Evolutionary conservation across 2,888 invertebrate species (phyloP).

Genomic region (Pocota personata): DNA sequence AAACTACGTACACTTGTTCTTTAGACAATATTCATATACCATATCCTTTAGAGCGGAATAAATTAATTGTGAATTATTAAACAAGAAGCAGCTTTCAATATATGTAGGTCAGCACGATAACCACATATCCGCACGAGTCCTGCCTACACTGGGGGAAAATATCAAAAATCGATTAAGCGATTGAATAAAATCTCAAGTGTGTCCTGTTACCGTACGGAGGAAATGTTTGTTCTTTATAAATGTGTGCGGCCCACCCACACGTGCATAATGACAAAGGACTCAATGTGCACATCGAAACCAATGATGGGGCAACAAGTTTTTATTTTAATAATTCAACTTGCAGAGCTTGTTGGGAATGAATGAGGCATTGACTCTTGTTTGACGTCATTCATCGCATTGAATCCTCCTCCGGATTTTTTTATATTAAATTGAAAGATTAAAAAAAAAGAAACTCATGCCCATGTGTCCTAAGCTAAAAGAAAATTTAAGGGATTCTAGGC

Average conservation of each 20-base stretch:
- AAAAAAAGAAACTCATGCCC: neutral
- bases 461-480: no score
- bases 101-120: slow-evolving; percentile 40
- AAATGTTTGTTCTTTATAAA: neutral
- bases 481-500: no score
- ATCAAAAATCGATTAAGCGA: slow-evolving; percentile 53
- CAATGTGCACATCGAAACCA: neutral
- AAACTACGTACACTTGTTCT: neutral
- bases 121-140: slow-evolving; percentile 11
- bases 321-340: neutral
- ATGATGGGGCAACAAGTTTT: neutral
- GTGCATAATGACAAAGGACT: neutral
- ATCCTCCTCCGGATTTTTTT: neutral
- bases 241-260: neutral
- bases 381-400: neutral
- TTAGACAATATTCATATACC: neutral
- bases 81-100: slow-evolving; percentile 40
- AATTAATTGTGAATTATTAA: slow-evolving; percentile 60
- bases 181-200: slow-evolving; percentile 18
- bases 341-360: neutral
- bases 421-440: no score
- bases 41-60: slow-evolving; percentile 15
- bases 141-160: slow-evolving; percentile 20
- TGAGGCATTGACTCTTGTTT: neutral
- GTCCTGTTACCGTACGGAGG: neutral